phyloP scores from a whole-genome alignment of 2,113 vertebrate genomes.

The Melierax canorus region DNA sequence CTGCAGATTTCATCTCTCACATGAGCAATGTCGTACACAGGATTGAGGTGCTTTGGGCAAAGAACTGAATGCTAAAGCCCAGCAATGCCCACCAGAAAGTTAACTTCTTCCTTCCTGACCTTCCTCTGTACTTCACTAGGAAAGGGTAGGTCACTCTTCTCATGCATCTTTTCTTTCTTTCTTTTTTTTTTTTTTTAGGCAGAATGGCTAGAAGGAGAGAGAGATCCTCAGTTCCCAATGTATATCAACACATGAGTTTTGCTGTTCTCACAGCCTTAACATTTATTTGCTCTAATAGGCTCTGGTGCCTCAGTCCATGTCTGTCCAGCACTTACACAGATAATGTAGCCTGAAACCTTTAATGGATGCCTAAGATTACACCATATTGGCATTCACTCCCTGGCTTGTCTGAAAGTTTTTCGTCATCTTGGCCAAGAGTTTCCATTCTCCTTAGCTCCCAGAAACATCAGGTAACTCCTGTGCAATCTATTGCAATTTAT shows the following conservation, averaged over 20 bases:
- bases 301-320: background rate
- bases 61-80: background rate
- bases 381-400: background rate
- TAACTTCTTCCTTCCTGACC: background rate
- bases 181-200: no score
- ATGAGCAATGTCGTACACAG: background rate
- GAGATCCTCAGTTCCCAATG: background rate
- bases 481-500: constrained; percentile 50
- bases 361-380: constrained; percentile 38
- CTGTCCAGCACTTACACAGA: background rate
- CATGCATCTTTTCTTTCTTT: no score
- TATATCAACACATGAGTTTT: background rate
- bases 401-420: constrained; percentile 36
- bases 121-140: background rate
- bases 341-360: constrained; percentile 5
- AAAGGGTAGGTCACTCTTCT: background rate
- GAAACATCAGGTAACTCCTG: background rate
- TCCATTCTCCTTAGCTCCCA: background rate
- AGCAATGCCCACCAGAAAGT: background rate
- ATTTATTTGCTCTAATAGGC: background rate
- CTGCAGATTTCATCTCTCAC: background rate
- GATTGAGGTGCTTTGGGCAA: background rate
- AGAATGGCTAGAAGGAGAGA: background rate
- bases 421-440: constrained; percentile 8
- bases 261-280: background rate